A percentile compares a stretch with the other conserved stretches of the same genome.
Evolutionary conservation across 2,888 invertebrate genomes (phyloP).

Genomic region (Drosophila greeni): DNA sequence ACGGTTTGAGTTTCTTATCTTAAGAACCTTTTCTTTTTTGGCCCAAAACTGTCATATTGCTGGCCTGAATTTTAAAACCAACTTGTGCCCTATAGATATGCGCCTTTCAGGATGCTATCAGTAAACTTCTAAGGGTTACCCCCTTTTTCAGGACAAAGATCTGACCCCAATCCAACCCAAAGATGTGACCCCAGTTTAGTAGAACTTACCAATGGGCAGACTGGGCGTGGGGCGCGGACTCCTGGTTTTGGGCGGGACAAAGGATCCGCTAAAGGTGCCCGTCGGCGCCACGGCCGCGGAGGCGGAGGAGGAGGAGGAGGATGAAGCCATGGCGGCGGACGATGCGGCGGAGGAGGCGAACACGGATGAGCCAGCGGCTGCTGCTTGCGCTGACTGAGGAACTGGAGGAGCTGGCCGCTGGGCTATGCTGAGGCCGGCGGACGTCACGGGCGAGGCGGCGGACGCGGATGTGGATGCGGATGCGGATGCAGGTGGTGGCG

Average conservation of each 20-base stretch:
- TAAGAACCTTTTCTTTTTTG: too few relatives aligned
- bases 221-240: constrained; percentile 82
- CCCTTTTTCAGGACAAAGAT: not conserved
- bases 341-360: constrained; percentile 11
- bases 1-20: too few relatives aligned
- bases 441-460: constrained; percentile 14
- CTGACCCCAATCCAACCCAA: not conserved
- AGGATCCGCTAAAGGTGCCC: constrained; percentile 45
- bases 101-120: not conserved
- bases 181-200: not conserved
- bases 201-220: constrained; percentile 67
- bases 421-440: constrained; percentile 28
- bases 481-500: constrained; percentile 7
- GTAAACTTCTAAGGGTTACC: not conserved
- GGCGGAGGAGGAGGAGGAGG: not conserved
- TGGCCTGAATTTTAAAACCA: not conserved
- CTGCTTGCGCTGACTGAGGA: constrained; percentile 22
- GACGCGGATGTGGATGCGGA: constrained; percentile 3
- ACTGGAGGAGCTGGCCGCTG: constrained; percentile 34
- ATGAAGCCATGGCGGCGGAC: not conserved
- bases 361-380: constrained; percentile 16
- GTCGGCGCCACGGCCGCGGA: constrained; percentile 15
- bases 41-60: too few relatives aligned
- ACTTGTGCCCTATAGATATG: too few relatives aligned
- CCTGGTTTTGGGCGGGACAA: constrained; percentile 48